Evolutionary conservation across 2,113 vertebrate species (phyloP).

Genomic region (Saimiri boliviensis): DNA sequence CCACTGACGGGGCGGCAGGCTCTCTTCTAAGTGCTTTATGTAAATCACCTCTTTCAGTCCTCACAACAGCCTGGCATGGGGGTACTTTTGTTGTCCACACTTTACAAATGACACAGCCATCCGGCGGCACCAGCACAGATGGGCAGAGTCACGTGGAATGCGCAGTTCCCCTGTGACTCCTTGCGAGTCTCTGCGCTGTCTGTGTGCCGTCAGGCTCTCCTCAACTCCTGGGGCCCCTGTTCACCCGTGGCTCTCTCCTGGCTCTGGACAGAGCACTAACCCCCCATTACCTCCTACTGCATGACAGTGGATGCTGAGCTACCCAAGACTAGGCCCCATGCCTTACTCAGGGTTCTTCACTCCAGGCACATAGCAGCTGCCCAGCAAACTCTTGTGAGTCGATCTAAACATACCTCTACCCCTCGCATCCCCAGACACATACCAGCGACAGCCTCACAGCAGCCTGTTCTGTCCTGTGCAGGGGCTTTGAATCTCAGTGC

Average conservation of each 20-base stretch:
- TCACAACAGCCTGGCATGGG: fast-evolving
- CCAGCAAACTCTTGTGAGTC: not conserved
- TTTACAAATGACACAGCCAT: not conserved
- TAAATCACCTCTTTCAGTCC: fast-evolving
- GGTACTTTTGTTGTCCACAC: not conserved
- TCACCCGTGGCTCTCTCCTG: not conserved
- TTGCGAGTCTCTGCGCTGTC: too few species aligned
- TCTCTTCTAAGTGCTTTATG: not conserved
- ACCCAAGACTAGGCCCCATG: fast-evolving
- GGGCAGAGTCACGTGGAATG: too few species aligned
- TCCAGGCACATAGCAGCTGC: not conserved
- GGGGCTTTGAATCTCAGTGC: not conserved
- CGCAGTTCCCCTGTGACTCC: not conserved
- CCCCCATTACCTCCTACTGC: not conserved
- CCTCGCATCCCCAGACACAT: not conserved
- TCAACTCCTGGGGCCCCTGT: not conserved
- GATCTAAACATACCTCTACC: too few species aligned
- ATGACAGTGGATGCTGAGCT: too few species aligned
- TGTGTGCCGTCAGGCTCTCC: not conserved
- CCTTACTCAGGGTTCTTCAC: fast-evolving
- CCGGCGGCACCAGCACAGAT: too few species aligned
- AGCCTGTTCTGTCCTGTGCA: too few species aligned
- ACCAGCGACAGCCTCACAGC: not conserved
- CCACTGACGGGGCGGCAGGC: not conserved
- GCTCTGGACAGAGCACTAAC: not conserved